phyloP scores from a whole-genome alignment of 2,113 vertebrate genomes.

The Varanus salvator region DNA sequence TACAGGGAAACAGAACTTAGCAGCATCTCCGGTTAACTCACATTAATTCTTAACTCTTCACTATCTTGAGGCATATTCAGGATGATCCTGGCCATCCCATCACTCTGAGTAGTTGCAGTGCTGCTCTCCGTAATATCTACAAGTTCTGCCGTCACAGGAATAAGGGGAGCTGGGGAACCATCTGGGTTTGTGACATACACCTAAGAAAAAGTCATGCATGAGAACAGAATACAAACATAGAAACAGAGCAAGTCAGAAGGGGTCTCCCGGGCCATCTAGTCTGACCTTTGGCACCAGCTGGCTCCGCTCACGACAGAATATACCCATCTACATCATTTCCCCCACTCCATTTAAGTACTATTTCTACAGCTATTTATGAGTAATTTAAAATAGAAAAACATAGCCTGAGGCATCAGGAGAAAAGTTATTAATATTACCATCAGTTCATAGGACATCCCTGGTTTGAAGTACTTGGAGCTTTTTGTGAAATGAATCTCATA shows the following conservation, averaged over 20 bases:
- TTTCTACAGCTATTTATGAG: not conserved
- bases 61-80: conserved; percentile 76
- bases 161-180: conserved; percentile 71
- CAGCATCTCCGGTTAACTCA: conserved; percentile 34
- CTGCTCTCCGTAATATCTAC: not conserved
- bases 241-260: too few species aligned
- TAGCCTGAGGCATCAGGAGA: too few species aligned
- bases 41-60: conserved; percentile 45
- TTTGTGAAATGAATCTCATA: conserved; percentile 86
- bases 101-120: conserved; percentile 20
- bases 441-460: conserved; percentile 87
- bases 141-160: conserved; percentile 71
- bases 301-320: too few species aligned
- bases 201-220: conserved; percentile 38
- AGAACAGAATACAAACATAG: too few species aligned
- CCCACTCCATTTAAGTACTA: too few species aligned
- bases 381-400: not conserved
- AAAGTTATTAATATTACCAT: conserved; percentile 61
- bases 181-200: conserved; percentile 82
- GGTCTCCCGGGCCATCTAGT: too few species aligned
- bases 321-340: not conserved
- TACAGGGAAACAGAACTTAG: fast-evolving
- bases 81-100: conserved; percentile 68
- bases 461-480: conserved; percentile 89
- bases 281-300: too few species aligned